Evolutionary conservation across 2,888 invertebrate species (phyloP), one percentile per base, ranked within the genome.

Genomic region (Ommatoiulus sabulosus): DNA sequence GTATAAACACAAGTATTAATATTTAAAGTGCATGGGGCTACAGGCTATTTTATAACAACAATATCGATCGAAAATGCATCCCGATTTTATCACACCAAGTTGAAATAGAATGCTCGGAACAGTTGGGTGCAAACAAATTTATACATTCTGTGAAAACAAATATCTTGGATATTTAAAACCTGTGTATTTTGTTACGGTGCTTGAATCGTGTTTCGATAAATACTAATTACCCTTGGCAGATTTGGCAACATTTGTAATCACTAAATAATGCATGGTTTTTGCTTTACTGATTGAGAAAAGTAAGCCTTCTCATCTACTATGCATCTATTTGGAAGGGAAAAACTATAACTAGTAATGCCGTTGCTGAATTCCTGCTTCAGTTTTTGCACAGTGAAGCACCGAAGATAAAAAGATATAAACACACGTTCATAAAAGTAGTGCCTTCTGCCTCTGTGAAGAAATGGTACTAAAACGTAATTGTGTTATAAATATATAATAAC

Each of bases 401-500:
- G 72, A 72, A 72, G 24, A 20, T 24, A 10, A 24, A 72, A 72
- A 24, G 35, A 35, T 24, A 72, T 72, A 24, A 72, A 24, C 72
- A 20, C 20, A 57, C 17, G 17, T 57, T 57, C 57, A 57, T 72
- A 72, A 72, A 20, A n/a, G n/a, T 10, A 6, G 72, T 12, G 17
- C 17, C 17, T 17, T 17, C 24, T 3, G 24, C 24, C 72, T 24
- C 72, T 2, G 72, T 24, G 72, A 72, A 63, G 63, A 57, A 1
- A 24, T 72, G 72, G 24, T 72, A 72, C 20, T 72, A 72, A 72
- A 72, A 72, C 24, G 72, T 72, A 72, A 72, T 72, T 72, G 72
- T 24, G 24, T 72, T 72, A 72, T 72, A 72, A 72, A 72, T 72
- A 72, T 72, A 72, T 72, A 72, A 72, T 72, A 72, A 72, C 72